A percentile compares a stretch with the other conserved stretches of the same genome.
phyloP scores from a whole-genome alignment of 2,113 vertebrate species.

The Chauna torquata region DNA sequence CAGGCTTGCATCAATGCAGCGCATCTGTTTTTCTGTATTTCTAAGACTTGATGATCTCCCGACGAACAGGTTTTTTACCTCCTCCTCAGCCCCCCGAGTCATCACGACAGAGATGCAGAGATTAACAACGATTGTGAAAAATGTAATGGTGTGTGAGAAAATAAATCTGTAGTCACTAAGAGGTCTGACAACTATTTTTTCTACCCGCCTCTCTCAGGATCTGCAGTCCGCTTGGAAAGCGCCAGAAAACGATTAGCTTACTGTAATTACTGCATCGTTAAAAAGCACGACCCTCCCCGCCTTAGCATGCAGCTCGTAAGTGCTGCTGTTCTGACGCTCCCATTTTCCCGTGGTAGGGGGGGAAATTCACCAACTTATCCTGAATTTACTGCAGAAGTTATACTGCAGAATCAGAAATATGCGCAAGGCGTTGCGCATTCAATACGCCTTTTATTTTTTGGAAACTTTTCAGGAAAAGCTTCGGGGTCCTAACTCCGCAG shows the following conservation, averaged over 20 bases:
- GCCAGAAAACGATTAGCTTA: neutral
- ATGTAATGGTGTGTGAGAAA: neutral
- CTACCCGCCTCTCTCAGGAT: neutral
- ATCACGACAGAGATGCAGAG: neutral
- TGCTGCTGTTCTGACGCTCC: neutral
- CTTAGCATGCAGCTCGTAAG: rapidly evolving
- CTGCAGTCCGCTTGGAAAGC: neutral
- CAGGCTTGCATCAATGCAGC: neutral
- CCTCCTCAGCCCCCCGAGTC: neutral
- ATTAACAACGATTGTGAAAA: neutral
- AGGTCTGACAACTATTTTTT: neutral
- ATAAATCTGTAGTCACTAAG: neutral
- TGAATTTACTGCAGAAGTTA: rapidly evolving
- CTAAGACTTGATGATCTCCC: neutral
- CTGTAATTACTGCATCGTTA: neutral
- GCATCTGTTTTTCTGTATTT: neutral
- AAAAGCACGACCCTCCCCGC: neutral
- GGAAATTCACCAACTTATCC: rapidly evolving
- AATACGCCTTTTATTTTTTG: rapidly evolving
- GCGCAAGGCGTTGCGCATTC: neutral
- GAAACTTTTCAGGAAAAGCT: neutral
- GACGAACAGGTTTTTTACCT: neutral
- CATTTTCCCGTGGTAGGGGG: rapidly evolving
- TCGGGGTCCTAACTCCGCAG: neutral
- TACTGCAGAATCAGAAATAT: rapidly evolving